Base-by-base conservation (phyloP, 2,797 vertebrate species). In the Phoeniculus purpureus region DNA sequence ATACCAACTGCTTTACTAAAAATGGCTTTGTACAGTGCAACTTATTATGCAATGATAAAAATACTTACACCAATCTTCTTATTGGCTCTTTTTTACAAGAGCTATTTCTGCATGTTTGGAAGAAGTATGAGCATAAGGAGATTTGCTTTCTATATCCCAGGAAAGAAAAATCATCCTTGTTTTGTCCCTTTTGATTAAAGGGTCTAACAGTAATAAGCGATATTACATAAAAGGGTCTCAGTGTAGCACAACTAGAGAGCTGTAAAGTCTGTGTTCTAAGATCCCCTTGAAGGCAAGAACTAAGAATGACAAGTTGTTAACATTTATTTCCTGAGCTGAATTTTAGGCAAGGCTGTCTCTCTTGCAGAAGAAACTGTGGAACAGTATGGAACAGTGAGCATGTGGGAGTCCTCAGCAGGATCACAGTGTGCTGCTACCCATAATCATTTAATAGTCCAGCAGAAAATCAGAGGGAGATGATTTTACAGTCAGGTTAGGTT, bases 101-200 rank as follows among this genome's bases (percentile, higher is more conserved):
- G 52, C 19, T 94, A 23, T 83, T 92, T 78, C 62, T 81, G 31
- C 10, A 21, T 92, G 25, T 85, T 78, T 93, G 40, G 21, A 72
- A 75, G 45, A 83, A 65, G 26, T 52, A 72, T 0, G 2, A 89
- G 31, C 22, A 32, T 81, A 85, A 78, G 70, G 15, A 82, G 79
- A 90, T 78, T 87, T 87, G 13, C 29, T 85, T 80, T 82, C 37
- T 56, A 3, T 68, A 83, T 52, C 19, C 8, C 19, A 85, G 37
- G 59, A 80, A 77, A 59, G 65, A 80, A 27, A 87, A 85, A 83
- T 85, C 72, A 70, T 23, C 29, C 45, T 90, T 85, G 74, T 80
- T 89, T 94, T 74, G 56, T 89, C 45, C 29, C 89, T 78, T 89
- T 73, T 92, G 43, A 23, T 85, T 89, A 81, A 90, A 83, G 32